Evolutionary conservation across 2,113 vertebrate species (phyloP), one percentile per base, ranked within the genome.

Genomic region (Ailurus styani): DNA sequence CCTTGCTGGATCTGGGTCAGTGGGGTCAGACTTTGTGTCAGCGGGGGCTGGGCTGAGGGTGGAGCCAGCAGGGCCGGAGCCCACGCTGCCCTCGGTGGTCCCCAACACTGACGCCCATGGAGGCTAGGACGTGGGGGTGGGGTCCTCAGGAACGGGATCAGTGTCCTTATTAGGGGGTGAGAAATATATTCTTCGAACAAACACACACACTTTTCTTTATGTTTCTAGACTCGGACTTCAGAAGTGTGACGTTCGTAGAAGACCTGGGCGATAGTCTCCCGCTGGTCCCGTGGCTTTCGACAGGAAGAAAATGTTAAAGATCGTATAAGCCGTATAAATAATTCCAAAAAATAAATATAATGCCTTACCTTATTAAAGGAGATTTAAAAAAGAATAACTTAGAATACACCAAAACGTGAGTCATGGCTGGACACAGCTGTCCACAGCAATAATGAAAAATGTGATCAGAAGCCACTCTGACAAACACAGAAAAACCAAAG

Each of bases 41-140:
- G 50, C 20, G 10, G 0, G 29, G 85, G 64, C 34, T 4, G 13
- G 45, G 54, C 1, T 14, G 23, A 21, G n/a, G 3, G 3, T 20
- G 0, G 10, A 60, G 42, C 37, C 0, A 31, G 47, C 5, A 12
- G 25, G 20, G 7, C 6, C 77, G 6, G 20, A 52, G 25, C 42
- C 45, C 1, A 1, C 0, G 0, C 60, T 7, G 29, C 83, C 77
- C 55, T 18, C 31, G 0, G n/a, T 45, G 7, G 0, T 31, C 37
- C 54, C 70, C 37, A 0, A 23, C 60, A 62, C 60, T 23, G 68
- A 72, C 20, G n/a, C 37, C 68, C 20, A 34, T 11, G 6, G 23
- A 50, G 55, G 27, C 62, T n/a, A 47, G 21, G 20, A 17, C 13
- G 2, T 34, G 50, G 25, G 20, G 20, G 13, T 25, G 12, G 37